Base-by-base conservation (phyloP, 2,797 vertebrate genomes). In the Gymnoscopelus microlampas region DNA sequence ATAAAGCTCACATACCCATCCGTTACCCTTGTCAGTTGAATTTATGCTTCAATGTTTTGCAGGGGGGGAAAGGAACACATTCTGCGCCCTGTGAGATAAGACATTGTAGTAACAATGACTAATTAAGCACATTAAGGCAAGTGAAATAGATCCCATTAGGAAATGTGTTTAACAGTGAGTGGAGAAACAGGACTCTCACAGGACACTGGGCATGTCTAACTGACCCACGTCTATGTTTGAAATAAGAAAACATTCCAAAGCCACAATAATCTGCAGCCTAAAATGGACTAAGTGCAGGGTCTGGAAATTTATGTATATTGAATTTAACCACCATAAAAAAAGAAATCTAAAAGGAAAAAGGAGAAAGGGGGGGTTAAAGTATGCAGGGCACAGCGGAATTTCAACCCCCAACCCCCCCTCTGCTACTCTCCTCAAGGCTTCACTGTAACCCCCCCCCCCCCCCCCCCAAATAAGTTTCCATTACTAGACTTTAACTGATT, bases 331-430 rank as follows among this genome's bases (percentile, higher is more conserved):
- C 73, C 62, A 71, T 81, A 68, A 80, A 47, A 50, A 82, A 88
- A 83, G 74, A 49, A 44, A 44, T 9, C 39, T 44, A 84, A 82
- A 84, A 77, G 71, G 80, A 81, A 83, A 87, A 64, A 68, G 70
- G 75, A 84, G 76, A 76, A 19, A 53, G 78, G 85, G 78, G 76
- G 85, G 76, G 82, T 80, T 82, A 68, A 88, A 87, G 82, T 83
- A 90, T 87, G 87, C 79, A 78, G 74, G 77, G 71, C 88, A 85
- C 78, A 80, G 76, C 81, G 86, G 88, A 91, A 90, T 91, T 87
- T 89, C 78, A 79, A 74, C 57, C 74, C 79, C 78, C 80, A 73
- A 73, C 77, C 71, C 82, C 73, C 39, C 77, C 32, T 58, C 62
- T 54, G 57, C 60, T 10, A 23, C 68, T 73, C 59, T 79, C 74